Percentiles rank a stretch among this genome's conserved stretches.
Evolutionary conservation across 2,888 invertebrate genomes (phyloP).

Genomic region (Dicyrtomina minuta): DNA sequence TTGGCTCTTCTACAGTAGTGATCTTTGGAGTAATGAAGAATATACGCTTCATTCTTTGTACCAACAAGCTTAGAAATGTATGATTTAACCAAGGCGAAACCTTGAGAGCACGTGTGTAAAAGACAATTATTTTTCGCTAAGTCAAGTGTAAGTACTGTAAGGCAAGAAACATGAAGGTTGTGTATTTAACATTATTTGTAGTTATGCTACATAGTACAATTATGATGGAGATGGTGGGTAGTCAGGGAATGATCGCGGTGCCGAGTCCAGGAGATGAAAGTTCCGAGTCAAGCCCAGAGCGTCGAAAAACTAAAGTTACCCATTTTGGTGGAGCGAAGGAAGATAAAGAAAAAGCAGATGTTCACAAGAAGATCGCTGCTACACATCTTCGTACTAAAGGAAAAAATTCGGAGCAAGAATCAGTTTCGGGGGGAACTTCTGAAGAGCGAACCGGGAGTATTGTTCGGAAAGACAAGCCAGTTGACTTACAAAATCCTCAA

Average conservation of each 20-base stretch:
- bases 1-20: too few species aligned
- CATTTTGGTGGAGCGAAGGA: neutral
- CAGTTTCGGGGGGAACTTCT: neutral
- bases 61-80: too few species aligned
- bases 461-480: slow-evolving; percentile 44
- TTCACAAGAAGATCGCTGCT: slow-evolving; percentile 44
- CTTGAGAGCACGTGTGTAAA: too few species aligned
- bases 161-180: too few species aligned
- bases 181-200: too few species aligned
- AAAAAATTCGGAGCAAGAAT: slow-evolving; percentile 5
- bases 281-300: neutral
- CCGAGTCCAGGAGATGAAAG: neutral
- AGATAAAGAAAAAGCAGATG: slow-evolving; percentile 38
- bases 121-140: too few species aligned
- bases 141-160: too few species aligned
- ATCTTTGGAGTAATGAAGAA: too few species aligned
- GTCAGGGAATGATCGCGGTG: slow-evolving; percentile 16
- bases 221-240: too few species aligned
- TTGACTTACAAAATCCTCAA: slow-evolving; percentile 44
- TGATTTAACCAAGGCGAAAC: too few species aligned
- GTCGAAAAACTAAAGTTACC: neutral
- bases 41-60: too few species aligned
- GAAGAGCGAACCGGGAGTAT: slow-evolving; percentile 11
- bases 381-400: slow-evolving; percentile 39
- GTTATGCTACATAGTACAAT: too few species aligned